phyloP scores from a whole-genome alignment of 2,113 vertebrate species.

The Barnardius zonarius region DNA sequence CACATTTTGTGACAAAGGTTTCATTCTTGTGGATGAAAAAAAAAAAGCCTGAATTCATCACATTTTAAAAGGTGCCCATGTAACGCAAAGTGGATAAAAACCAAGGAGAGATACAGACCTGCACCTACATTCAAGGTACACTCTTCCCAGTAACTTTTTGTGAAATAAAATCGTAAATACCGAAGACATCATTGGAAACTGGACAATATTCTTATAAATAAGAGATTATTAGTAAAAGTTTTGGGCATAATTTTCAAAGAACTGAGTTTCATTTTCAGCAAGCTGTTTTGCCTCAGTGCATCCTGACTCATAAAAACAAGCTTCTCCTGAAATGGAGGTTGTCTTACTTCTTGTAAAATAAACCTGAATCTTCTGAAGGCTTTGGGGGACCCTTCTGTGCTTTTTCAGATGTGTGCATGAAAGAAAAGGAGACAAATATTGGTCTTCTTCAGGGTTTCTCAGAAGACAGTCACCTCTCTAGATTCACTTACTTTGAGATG shows the following conservation, averaged over 20 bases:
- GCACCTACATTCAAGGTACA: not conserved
- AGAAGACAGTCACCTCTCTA: not conserved
- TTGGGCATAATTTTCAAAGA: not conserved
- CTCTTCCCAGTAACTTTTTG: not conserved
- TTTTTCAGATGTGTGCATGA: not conserved
- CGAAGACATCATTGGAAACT: not conserved
- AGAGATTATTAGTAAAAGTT: not conserved
- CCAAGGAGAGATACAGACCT: not conserved
- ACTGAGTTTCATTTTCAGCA: not conserved
- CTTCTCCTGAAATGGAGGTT: not conserved
- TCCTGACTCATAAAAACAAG: accelerated
- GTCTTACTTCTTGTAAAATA: not conserved
- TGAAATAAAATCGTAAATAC: not conserved
- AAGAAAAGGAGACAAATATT: not conserved
- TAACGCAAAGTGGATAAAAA: not conserved
- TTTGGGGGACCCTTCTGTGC: not conserved
- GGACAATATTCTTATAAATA: not conserved
- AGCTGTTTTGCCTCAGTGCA: not conserved
- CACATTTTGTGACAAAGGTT: not conserved
- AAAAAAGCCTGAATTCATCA: not conserved
- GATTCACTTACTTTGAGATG: not conserved
- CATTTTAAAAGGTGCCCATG: not conserved
- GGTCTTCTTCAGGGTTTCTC: not conserved
- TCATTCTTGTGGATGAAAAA: not conserved
- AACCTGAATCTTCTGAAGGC: not conserved